Evolutionary conservation across 2,888 invertebrate species (phyloP), one percentile per base, ranked within the genome.

Genomic region (Oxytorus armatus): DNA sequence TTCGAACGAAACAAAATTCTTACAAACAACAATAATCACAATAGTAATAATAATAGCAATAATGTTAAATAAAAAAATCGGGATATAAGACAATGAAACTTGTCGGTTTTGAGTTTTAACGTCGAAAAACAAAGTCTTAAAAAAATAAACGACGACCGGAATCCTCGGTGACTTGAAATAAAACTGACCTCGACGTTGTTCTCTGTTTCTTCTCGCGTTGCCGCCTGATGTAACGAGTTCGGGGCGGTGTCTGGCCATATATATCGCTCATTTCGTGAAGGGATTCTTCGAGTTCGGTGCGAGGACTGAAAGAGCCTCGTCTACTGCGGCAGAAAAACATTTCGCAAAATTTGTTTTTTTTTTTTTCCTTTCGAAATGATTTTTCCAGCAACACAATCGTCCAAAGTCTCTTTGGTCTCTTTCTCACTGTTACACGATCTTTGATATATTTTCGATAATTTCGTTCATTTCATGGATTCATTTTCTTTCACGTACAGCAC

Each of bases 211-310:
- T 92, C 83, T 93, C 93, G 33, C 92, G 92, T 83, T 92, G 92
- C 83, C 93, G 93, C 51, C 93, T 91, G 81, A 90, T 91, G 86
- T 95, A 94, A 86, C 96, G 94, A 63, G 96, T 95, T 83, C 96
- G 93, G 0, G 96, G 96, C n/a, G 96, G 96, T 53, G 96, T 96
- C 88, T 94, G 94, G 68, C 96, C 95, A 84, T 95, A 95, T 82
- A 94, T 93, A 87, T 96, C 96, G 63, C 86, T 88, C 87, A 88
- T 88, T 57, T 83, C 86, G 47, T 88, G 86, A 21, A 89, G 78
- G 49, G 85, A 84, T 55, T 88, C 89, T 39, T 90, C 88, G 23
- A 85, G 86, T 68, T 88, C 89, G 55, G 75, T 86, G 3, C 84
- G 81, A 51, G 85, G 82, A 75, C 82, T 85, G 66, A 74, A 78